Base-by-base conservation (phyloP, 2,888 invertebrate genomes). In the Cephus sareptanus region DNA sequence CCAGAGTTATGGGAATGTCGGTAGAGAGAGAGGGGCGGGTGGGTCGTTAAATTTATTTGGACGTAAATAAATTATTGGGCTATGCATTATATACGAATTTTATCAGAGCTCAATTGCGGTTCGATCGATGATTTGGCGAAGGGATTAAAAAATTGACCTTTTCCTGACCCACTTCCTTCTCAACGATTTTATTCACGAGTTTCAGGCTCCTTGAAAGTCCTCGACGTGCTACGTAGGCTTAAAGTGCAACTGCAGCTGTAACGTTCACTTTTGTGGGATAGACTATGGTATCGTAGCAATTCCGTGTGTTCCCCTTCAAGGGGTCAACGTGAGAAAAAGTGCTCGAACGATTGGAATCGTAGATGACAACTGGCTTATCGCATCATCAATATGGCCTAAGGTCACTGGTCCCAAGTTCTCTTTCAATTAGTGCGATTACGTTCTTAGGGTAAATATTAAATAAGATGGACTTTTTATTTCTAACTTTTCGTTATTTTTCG, bases 11-110 rank as follows among this genome's bases (percentile, higher is more conserved):
- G 74, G 74, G 34, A 30, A 23, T 74, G 6, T 56, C 56, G 56
- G 56, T 56, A 23, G 56, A 6, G 56, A 56, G 35, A 11, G 35
- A 11, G 11, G 23, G 15, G 23, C 2, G 75, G 76, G 79, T 75
- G 75, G 73, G 76, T 37, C 80, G 76, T 74, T 76, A 82, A 81
- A 82, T 80, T 78, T 73, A 35, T 77, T 76, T 76, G 23, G 23
- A 56, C 1, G 73, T 76, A 74, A 77, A 81, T 81, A 74, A 76
- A 79, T 79, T 73, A 70, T 76, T 56, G 40, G 75, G 23, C 73
- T 23, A 56, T 23, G 56, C 23, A 56, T 23, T 56, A 6, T 40
- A 15, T 40, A 15, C 40, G 15, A 40, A 40, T 40, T 40, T 56
- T 56, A 56, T 56, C 56, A 23, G 56, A 56, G 56, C 23, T 23